phyloP scores from a whole-genome alignment of 2,797 vertebrate genomes.

The Oreonectes daqikongensis region DNA sequence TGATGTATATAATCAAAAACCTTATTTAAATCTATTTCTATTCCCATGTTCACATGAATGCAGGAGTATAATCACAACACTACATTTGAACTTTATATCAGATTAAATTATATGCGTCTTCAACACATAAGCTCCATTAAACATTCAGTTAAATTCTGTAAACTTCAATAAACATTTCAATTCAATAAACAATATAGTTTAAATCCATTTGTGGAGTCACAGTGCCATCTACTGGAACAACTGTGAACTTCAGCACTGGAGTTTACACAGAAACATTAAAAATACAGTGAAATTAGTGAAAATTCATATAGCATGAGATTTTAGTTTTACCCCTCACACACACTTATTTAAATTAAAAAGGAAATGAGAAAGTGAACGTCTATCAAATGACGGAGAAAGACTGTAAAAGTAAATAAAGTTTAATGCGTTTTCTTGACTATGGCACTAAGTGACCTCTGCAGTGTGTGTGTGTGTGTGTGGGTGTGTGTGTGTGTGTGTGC shows the following conservation, averaged over 20 bases:
- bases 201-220: conserved; percentile 65
- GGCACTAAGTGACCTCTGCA: conserved; percentile 14
- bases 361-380: background rate
- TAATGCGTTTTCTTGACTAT: conserved; percentile 19
- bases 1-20: no score
- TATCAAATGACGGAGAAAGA: conserved; percentile 8
- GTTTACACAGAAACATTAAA: background rate
- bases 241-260: conserved; percentile 47
- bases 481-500: conserved; percentile 61
- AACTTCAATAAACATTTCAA: background rate
- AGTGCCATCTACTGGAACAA: conserved; percentile 76
- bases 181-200: background rate
- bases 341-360: conserved; percentile 14
- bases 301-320: background rate
- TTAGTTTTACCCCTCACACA: background rate
- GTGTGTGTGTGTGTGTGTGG: conserved; percentile 3
- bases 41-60: background rate
- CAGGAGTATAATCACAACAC: background rate
- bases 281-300: background rate
- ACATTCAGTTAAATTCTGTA: background rate
- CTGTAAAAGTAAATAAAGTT: conserved; percentile 23
- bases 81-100: background rate
- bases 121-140: background rate
- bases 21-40: no score
- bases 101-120: background rate